A percentile compares a stretch with the other conserved stretches of the same genome.
These are phyloP conservation scores for Scatophagus argus DNA, from an alignment of 2,113 vertebrate genomes.

Conservation along the genomic window DNA sequence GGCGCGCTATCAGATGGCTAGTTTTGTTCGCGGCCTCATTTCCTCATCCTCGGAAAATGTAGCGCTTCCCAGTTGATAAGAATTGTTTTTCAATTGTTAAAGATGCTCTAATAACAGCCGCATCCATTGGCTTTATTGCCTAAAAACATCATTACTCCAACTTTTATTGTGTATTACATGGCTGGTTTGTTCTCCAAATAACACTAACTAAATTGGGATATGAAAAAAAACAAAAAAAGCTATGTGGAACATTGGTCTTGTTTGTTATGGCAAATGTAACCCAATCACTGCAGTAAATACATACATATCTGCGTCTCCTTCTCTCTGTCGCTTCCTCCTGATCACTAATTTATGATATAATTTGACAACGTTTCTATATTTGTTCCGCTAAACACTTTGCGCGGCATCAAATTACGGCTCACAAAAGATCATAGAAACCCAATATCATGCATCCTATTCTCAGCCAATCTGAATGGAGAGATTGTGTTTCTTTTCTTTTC, in stretches of 20 bases:
- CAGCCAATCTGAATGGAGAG: slow-evolving; percentile 70
- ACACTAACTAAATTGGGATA: slow-evolving; percentile 69
- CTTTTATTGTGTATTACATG: slow-evolving; percentile 76
- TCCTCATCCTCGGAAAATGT: slow-evolving; percentile 80
- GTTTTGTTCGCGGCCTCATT: slow-evolving; percentile 79
- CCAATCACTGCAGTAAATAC: slow-evolving; percentile 74
- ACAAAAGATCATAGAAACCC: slow-evolving; percentile 79
- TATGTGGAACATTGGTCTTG: slow-evolving; percentile 64
- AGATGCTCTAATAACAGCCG: slow-evolving; percentile 77
- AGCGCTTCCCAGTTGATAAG: slow-evolving; percentile 78
- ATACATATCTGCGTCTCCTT: slow-evolving; percentile 44
- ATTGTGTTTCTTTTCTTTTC: slow-evolving; percentile 67
- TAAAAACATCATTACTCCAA: slow-evolving; percentile 77
- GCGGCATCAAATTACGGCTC: slow-evolving; percentile 71
- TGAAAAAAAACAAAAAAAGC: slow-evolving; percentile 40
- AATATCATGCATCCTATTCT: slow-evolving; percentile 76
- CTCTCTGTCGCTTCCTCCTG: slow-evolving; percentile 59
- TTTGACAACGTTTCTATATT: slow-evolving; percentile 75
- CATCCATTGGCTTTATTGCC: slow-evolving; percentile 73
- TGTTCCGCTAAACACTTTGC: slow-evolving; percentile 77
- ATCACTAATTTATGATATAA: slow-evolving; percentile 79
- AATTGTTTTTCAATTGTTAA: slow-evolving; percentile 76
- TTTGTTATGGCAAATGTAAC: slow-evolving; percentile 71
- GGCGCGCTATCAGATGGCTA: slow-evolving; percentile 82
- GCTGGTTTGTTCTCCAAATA: slow-evolving; percentile 73